phyloP scores from a whole-genome alignment of 2,113 vertebrate species.

The Drymodes brunneopygia region DNA sequence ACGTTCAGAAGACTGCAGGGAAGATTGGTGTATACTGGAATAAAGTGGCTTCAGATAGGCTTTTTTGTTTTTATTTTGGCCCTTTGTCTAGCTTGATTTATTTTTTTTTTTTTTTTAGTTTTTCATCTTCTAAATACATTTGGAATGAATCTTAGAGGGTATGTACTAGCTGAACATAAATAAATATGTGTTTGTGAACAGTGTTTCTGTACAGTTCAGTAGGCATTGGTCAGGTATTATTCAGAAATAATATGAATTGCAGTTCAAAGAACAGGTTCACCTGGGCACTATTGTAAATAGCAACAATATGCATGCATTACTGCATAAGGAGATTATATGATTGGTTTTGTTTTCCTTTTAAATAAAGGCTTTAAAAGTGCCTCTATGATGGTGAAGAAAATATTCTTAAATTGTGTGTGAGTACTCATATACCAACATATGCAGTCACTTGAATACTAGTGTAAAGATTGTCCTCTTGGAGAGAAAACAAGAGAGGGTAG shows the following conservation, averaged over 20 bases:
- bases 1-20: neutral
- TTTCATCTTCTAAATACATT: neutral
- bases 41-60: neutral
- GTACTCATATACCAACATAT: neutral
- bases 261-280: neutral
- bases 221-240: neutral
- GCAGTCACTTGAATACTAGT: neutral
- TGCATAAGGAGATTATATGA: neutral
- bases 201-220: neutral
- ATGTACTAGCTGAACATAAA: neutral
- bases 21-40: neutral
- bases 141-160: constrained; percentile 1
- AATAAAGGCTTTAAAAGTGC: neutral
- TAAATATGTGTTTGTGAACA: neutral
- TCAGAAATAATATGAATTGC: neutral
- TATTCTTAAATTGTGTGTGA: neutral
- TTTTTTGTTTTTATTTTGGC: neutral
- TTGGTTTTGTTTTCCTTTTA: neutral
- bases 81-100: neutral
- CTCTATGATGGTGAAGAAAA: neutral
- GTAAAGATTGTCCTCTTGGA: neutral
- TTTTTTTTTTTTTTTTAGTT: neutral
- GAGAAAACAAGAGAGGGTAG: neutral
- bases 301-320: neutral
- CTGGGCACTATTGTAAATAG: neutral